Evolutionary conservation across 2,113 vertebrate genomes (phyloP).

Genomic region (Neopipo cinnamomea): DNA sequence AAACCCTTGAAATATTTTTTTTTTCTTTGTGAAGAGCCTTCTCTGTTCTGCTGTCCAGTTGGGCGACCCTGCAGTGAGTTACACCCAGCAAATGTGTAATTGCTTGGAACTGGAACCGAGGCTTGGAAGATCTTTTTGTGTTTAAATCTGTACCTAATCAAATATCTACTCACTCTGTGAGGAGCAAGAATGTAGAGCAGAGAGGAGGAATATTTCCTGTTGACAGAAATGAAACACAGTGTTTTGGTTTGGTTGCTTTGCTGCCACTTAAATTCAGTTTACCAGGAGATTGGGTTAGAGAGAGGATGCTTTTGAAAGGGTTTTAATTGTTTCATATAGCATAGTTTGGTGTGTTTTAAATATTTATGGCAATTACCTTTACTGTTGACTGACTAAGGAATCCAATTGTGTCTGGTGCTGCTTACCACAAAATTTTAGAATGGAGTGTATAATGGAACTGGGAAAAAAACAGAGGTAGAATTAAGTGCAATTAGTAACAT

Average conservation of each 20-base stretch:
- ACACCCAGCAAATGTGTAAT: constrained; percentile 43
- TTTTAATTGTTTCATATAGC: background rate
- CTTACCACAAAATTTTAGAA: background rate
- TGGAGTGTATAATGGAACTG: background rate
- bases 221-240: background rate
- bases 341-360: background rate
- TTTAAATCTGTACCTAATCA: constrained; percentile 58
- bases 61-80: constrained; percentile 19
- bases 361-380: background rate
- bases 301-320: background rate
- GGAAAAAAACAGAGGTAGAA: background rate
- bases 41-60: constrained; percentile 26
- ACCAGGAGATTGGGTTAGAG: background rate
- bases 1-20: background rate
- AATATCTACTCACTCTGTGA: background rate
- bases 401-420: background rate
- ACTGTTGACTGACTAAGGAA: background rate
- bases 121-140: constrained; percentile 38
- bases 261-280: background rate
- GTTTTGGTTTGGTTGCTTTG: background rate
- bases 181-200: background rate
- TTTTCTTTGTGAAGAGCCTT: background rate
- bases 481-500: background rate
- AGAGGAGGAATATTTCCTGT: background rate
- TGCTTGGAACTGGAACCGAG: constrained; percentile 36